These are phyloP conservation scores for Gobiocypris rarus DNA, from an alignment of 2,113 vertebrate species.

Conservation along the genomic window DNA sequence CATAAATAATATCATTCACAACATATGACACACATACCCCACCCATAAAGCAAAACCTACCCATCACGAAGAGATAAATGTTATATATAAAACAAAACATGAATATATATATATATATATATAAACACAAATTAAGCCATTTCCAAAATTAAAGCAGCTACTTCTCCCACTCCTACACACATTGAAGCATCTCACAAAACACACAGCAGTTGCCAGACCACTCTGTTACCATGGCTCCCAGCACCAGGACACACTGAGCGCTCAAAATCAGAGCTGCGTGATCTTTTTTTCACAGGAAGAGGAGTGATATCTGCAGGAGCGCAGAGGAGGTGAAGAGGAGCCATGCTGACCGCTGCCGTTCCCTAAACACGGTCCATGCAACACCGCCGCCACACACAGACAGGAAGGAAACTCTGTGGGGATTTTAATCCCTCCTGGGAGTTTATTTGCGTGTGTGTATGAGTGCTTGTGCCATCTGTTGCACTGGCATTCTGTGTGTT, in stretches of 20 bases:
- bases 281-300: background rate
- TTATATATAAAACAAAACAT: constrained; percentile 19
- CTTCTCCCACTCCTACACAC: constrained; percentile 39
- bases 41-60: background rate
- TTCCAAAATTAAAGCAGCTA: constrained; percentile 53
- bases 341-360: constrained; percentile 46
- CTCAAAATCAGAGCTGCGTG: constrained; percentile 2
- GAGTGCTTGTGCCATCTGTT: constrained; percentile 39
- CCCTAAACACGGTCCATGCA: constrained; percentile 35
- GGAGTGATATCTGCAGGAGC: constrained; percentile 8
- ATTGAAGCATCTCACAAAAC: constrained; percentile 35
- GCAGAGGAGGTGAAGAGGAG: constrained; percentile 51
- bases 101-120: constrained; percentile 6
- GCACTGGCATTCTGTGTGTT: constrained; percentile 22
- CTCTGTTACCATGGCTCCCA: constrained; percentile 59
- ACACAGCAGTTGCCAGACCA: constrained; percentile 47
- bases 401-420: constrained; percentile 43
- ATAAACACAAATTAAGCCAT: constrained; percentile 9
- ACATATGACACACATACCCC: constrained; percentile 1
- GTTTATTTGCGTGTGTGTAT: background rate
- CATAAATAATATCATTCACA: constrained; percentile 20
- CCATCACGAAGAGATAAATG: background rate
- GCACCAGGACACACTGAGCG: constrained; percentile 37
- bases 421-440: constrained; percentile 34
- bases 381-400: constrained; percentile 43